These are phyloP conservation scores for Argyrosomus regius DNA, from an alignment of 2,797 vertebrate species.

Conservation along the genomic window DNA sequence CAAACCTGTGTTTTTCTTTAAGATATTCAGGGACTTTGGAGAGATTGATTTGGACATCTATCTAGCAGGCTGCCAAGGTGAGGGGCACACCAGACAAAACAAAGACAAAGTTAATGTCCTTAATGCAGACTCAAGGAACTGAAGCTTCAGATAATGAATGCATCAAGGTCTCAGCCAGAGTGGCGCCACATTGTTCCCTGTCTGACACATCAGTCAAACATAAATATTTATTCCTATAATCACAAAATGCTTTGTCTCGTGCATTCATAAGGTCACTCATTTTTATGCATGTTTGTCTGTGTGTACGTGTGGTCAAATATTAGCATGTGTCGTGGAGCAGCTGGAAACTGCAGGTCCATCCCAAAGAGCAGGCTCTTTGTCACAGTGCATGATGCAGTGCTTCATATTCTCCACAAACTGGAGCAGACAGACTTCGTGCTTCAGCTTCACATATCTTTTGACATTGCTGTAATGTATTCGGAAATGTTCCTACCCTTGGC, in stretches of 20 bases:
- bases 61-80: conserved; percentile 89
- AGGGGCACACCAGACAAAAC: conserved; percentile 64
- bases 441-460: not conserved
- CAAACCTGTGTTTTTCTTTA: conserved; percentile 17
- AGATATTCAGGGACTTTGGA: conserved; percentile 93
- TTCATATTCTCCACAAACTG: conserved; percentile 66
- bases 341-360: conserved; percentile 86
- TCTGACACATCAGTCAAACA: conserved; percentile 14
- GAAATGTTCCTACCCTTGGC: not conserved
- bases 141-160: conserved; percentile 37
- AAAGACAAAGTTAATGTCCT: conserved; percentile 31
- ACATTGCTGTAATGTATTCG: not conserved
- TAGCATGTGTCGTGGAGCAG: conserved; percentile 89
- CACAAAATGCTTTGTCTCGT: conserved; percentile 1
- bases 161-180: conserved; percentile 51
- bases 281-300: conserved; percentile 29
- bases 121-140: conserved; percentile 37
- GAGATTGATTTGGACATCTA: conserved; percentile 91
- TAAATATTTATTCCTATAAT: conserved; percentile 43
- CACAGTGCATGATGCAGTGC: conserved; percentile 89
- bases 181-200: conserved; percentile 29
- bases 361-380: conserved; percentile 89
- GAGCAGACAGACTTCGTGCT: conserved; percentile 16
- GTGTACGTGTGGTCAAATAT: conserved; percentile 32
- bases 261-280: not conserved